phyloP scores from a whole-genome alignment of 2,888 invertebrate genomes.

The Chirona hameri region DNA sequence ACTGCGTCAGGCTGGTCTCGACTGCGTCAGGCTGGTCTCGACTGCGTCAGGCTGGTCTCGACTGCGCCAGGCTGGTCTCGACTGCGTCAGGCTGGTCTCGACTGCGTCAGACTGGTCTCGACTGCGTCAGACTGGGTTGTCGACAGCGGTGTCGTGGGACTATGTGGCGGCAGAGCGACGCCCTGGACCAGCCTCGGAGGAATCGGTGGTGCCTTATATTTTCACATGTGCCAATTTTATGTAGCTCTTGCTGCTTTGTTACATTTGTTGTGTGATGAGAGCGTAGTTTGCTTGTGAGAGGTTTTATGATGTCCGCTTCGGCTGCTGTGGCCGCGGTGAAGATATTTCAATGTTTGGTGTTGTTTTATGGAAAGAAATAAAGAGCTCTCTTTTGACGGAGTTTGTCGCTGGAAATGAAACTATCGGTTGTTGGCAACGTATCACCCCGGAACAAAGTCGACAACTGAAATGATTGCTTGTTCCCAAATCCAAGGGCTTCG shows the following conservation, averaged over 20 bases:
- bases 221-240: neutral
- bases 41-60: too few relatives aligned
- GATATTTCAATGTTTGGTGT: neutral
- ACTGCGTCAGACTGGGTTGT: too few relatives aligned
- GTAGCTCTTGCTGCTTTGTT: neutral
- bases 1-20: too few relatives aligned
- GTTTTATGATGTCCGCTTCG: neutral
- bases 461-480: too few relatives aligned
- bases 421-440: too few relatives aligned
- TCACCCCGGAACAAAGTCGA: too few relatives aligned
- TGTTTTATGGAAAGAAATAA: neutral
- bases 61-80: too few relatives aligned
- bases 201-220: neutral
- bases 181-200: neutral
- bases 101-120: too few relatives aligned
- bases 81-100: too few relatives aligned
- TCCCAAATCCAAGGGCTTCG: too few relatives aligned
- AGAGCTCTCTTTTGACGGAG: neutral
- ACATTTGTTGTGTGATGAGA: neutral
- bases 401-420: too few relatives aligned
- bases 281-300: neutral
- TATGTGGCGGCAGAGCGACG: neutral
- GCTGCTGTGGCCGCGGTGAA: neutral
- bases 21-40: too few relatives aligned
- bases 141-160: neutral